phyloP scores from a whole-genome alignment of 2,797 vertebrate genomes.

The Sphenopsis melanotis region DNA sequence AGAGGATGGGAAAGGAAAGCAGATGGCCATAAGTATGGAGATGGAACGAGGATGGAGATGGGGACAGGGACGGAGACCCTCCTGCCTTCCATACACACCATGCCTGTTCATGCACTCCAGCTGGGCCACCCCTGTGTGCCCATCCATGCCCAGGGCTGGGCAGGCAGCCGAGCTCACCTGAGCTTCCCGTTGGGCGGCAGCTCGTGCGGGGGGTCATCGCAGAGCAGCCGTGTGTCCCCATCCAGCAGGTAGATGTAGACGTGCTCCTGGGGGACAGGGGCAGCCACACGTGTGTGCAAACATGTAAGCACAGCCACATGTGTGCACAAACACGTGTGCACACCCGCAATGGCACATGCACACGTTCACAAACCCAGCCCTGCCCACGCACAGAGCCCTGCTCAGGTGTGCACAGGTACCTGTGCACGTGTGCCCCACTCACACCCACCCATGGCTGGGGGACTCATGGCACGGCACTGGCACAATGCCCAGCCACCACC shows the following conservation, averaged over 20 bases:
- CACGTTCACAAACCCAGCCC: too few relatives aligned
- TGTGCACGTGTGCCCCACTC: neutral
- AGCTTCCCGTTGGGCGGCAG: neutral
- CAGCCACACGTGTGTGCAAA: neutral
- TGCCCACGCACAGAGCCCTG: neutral
- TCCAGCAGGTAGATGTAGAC: slow-evolving; percentile 49
- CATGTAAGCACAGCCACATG: fast-evolving
- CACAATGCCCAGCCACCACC: neutral
- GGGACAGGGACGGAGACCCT: neutral
- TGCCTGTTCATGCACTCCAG: neutral
- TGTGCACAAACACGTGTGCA: neutral
- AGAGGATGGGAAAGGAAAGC: neutral
- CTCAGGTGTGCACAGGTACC: neutral
- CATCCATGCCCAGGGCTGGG: neutral
- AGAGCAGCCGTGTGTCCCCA: slow-evolving; percentile 16
- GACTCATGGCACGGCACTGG: neutral
- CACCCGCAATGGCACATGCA: fast-evolving
- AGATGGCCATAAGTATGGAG: neutral
- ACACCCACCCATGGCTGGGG: neutral
- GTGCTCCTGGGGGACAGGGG: neutral
- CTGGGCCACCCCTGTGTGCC: fast-evolving
- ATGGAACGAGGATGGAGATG: neutral
- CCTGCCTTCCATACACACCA: fast-evolving
- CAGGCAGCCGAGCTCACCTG: neutral
- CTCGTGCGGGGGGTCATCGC: neutral